Evolutionary conservation across 2,113 vertebrate genomes (phyloP), one percentile per base, ranked within the genome.

Genomic region (Alectura lathami): DNA sequence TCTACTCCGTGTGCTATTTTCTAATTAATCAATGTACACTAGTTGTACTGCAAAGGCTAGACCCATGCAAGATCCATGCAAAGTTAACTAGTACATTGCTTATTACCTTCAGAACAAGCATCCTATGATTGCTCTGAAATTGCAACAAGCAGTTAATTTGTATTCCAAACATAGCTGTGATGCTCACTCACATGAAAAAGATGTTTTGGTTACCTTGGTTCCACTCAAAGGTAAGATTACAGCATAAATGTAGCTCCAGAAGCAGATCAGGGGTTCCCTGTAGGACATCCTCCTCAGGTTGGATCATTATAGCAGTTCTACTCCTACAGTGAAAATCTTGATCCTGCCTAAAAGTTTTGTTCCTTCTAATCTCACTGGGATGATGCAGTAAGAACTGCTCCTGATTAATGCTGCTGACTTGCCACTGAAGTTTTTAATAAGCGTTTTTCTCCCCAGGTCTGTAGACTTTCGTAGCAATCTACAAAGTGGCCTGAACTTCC

Each of bases 311-410:
- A 81, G 73, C 15, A 42, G 32, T 94, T 95, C 51, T 60, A 4
- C 68, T 83, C 74, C 87, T 86, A 42, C 56, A 20, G 87, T 48
- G 93, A 93, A 97, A 94, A 95, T 86, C 59, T 79, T 12, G 1
- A 66, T 73, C 68, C 36, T 85, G 8, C 56, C 63, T 72, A 36
- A 51, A 90, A 80, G 12, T 91, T 89, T 88, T 64, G 43, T 70
- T 83, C 60, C 80, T 75, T 36, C 24, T 81, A 48, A 78, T 89
- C 89, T 78, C 34, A 50, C 54, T 48, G 72, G 68, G 32, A 81
- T 87, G 34, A 63, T 74, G 79, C 42, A 60, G 54, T 51, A 68
- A 53, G 68, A 51, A 26, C 43, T 74, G 75, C 29, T 67, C 32
- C 30, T 74, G 43, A 43, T 67, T 92, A 80, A 86, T 23, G 53